Evolutionary conservation across 2,113 vertebrate species (phyloP), one percentile per base, ranked within the genome.

Genomic region (Chaetops frenatus): DNA sequence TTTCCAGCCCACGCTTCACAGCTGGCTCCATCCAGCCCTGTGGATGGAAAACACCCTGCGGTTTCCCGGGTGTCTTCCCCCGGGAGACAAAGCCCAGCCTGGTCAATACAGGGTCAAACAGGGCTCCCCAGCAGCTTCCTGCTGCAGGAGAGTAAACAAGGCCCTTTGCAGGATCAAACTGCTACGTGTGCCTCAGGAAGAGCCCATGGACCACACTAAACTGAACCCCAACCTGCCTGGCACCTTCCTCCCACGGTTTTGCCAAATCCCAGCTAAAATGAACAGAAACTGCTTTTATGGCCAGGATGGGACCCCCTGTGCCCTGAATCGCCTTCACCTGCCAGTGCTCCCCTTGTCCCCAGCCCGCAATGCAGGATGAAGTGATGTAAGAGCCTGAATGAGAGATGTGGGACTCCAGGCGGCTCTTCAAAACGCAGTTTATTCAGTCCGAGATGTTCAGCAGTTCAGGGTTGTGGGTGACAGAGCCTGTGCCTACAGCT

Each of bases 1-100:
- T 97, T 96, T 96, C 95, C 94, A 96, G 84, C 82, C 35, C 0
- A 10, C 4, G 3, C 22, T 78, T 47, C 4, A 14, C 73, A 81
- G 77, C 44, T 9, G 4, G 81, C 78, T 86, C 81, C 13, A 31
- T 42, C 80, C 84, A 56, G 57, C 15, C 54, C 80, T 23, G 10
- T 27, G 77, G 38, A 94, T 96, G 96, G 96, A 97, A 97, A 97
- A 96, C 69, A 80, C 84, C 94, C 96, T 70, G 84, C 7, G 81
- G 94, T 80, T 85, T 27, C 70, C 90, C 14, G 0, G 12, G 71
- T 12, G 0, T 61, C 86, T 25, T 35, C 76, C 81, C 86, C 11
- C 18, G 27, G 88, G 60, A 53, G 66, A 62, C 16, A 61, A 45
- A 95, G 56, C 28, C 29, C 57, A 65, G 79, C 10, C n/a, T 10